phyloP scores from a whole-genome alignment of 2,113 vertebrate genomes.

The Mixornis gularis region DNA sequence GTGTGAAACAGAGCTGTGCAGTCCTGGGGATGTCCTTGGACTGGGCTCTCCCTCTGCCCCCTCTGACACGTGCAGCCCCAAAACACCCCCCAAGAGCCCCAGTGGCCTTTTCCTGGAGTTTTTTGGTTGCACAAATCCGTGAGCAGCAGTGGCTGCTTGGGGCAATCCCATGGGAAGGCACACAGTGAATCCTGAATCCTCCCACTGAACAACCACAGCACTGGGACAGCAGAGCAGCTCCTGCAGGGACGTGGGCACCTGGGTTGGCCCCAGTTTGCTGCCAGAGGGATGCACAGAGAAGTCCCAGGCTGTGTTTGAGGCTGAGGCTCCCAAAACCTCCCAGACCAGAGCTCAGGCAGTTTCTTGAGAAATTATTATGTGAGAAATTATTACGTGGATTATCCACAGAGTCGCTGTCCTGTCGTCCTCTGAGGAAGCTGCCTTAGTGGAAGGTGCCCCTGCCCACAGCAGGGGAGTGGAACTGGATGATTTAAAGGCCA shows the following conservation, averaged over 20 bases:
- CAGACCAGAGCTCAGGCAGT: neutral
- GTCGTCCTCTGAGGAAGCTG: neutral
- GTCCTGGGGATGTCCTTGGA: neutral
- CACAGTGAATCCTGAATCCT: accelerated
- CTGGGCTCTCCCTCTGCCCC: neutral
- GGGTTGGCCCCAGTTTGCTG: neutral
- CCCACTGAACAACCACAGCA: accelerated
- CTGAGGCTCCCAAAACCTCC: neutral
- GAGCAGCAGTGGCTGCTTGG: neutral
- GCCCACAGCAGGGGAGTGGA: no score
- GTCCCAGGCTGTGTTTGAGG: neutral
- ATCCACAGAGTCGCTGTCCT: accelerated
- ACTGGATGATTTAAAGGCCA: neutral
- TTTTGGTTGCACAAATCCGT: neutral
- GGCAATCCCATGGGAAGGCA: neutral
- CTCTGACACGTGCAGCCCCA: accelerated
- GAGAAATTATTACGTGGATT: neutral
- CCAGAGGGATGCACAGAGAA: accelerated
- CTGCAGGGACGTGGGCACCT: accelerated
- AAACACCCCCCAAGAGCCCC: neutral
- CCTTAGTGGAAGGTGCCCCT: neutral
- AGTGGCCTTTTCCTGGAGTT: neutral
- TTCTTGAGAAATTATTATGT: no score
- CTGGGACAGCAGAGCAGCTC: neutral
- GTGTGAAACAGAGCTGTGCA: neutral